Evolutionary conservation across 2,113 vertebrate genomes (phyloP), one percentile per base, ranked within the genome.

Genomic region (Pogonocichla stellata): DNA sequence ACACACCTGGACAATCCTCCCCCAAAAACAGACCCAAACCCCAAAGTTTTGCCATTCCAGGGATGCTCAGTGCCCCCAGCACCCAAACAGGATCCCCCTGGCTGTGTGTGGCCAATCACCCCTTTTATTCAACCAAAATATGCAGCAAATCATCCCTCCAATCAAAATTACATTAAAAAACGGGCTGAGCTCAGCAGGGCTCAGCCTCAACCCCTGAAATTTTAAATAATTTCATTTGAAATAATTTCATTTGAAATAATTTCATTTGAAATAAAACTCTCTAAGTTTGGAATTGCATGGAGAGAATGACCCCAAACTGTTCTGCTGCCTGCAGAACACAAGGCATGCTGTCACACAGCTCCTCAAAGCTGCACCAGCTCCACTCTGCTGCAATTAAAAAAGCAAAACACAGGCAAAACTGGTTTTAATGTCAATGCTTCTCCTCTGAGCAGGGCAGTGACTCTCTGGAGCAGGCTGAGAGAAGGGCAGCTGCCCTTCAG

Each of bases 31-130:
- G 19, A 12, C 0, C 12, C 1, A 79, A 70, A 1, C 14, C 28
- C 8, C 24, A 4, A 15, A 23, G 6, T 7, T 82, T 34, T 23
- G 62, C 12, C 66, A 31, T 18, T 33, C 31, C 28, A 13, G 67
- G 6, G 1, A 4, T 1, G 20, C 2, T 48, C 60, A 13, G 28
- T 0, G 14, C 1, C 33, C 26, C 51, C 43, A 26, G 1, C 18
- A 5, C 43, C 33, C 61, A 6, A 7, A 29, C 26, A 14, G 61
- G 70, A 28, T 9, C 54, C 43, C 45, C 51, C 25, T 4, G 12
- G 69, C 58, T 40, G 31, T 1, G 14, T 4, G 73, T 33, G 60
- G 31, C 38, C 40, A 67, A 61, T 9, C 40, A 9, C 0, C 40
- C 51, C 19, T 58, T 81, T 25, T 3, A 61, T 7, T 54, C 38